phyloP scores from a whole-genome alignment of 2,113 vertebrate genomes.

The Scartelaos histophorus region DNA sequence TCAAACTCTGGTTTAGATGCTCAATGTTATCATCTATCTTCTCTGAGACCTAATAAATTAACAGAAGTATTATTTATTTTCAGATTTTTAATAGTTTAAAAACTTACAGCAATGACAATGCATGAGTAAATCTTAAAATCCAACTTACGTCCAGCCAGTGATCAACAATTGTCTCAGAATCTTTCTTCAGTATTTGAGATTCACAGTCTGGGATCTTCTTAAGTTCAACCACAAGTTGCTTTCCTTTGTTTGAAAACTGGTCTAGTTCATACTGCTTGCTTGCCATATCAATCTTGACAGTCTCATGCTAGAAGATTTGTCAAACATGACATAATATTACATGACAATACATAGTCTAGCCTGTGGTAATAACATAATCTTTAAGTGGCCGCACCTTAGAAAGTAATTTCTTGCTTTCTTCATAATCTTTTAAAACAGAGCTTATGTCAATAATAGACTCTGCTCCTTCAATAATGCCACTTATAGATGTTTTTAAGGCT shows the following conservation, averaged over 20 bases:
- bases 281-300: slow-evolving; percentile 82
- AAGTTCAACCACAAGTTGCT: slow-evolving; percentile 85
- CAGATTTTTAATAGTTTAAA: background rate
- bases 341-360: background rate
- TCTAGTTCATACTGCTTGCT: slow-evolving; percentile 86
- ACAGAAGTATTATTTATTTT: background rate
- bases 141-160: slow-evolving; percentile 94
- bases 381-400: slow-evolving; percentile 78
- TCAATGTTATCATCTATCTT: slow-evolving; percentile 87
- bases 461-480: slow-evolving; percentile 80
- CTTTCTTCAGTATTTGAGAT: slow-evolving; percentile 76
- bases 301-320: slow-evolving; percentile 82
- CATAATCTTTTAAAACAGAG: slow-evolving; percentile 84
- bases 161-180: slow-evolving; percentile 87
- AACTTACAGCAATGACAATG: background rate
- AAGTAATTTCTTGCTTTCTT: slow-evolving; percentile 84
- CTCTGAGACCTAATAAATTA: slow-evolving; percentile 82
- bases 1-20: slow-evolving; percentile 75
- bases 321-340: background rate
- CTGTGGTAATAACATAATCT: background rate
- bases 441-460: slow-evolving; percentile 78
- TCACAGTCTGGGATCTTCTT: slow-evolving; percentile 87
- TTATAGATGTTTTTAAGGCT: slow-evolving; percentile 81
- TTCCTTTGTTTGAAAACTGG: slow-evolving; percentile 87
- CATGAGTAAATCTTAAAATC: background rate